phyloP scores from a whole-genome alignment of 2,888 invertebrate genomes.

The Hydraecia micacea region DNA sequence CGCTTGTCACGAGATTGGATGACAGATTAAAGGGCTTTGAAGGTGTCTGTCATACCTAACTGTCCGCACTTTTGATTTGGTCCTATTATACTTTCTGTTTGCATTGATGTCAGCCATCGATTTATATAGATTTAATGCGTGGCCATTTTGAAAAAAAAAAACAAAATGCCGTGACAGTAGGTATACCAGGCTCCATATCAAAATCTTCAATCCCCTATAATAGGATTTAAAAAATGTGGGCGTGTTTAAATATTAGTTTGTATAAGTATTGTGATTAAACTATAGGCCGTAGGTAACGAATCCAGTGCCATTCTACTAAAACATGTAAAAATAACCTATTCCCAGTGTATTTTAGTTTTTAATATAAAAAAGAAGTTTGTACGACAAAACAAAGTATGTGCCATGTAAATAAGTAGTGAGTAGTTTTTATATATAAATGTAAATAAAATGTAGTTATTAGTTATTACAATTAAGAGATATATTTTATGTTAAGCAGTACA shows the following conservation, averaged over 20 bases:
- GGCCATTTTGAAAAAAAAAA: not conserved
- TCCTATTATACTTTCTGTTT: not conserved
- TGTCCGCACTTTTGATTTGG: not conserved
- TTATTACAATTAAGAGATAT: conserved; percentile 62
- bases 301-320: conserved; percentile 80
- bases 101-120: not conserved
- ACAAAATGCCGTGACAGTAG: not conserved
- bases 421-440: conserved; percentile 56
- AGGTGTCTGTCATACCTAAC: not conserved
- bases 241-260: conserved; percentile 23
- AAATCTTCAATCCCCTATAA: not conserved
- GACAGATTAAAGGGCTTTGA: conserved; percentile 2
- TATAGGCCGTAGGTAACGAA: conserved; percentile 61
- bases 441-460: conserved; percentile 54
- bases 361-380: conserved; percentile 61
- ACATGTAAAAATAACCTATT: conserved; percentile 69
- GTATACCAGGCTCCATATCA: not conserved
- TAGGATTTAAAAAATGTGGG: too few species aligned
- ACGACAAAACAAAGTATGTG: conserved; percentile 82
- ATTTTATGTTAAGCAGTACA: conserved; percentile 75
- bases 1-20: not conserved
- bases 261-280: conserved; percentile 64
- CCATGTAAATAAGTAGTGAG: conserved; percentile 84
- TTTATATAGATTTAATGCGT: not conserved
- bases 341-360: conserved; percentile 57